These are phyloP conservation scores for Rotaria macrura DNA, from an alignment of 2,888 invertebrate species.

Conservation along the genomic window DNA sequence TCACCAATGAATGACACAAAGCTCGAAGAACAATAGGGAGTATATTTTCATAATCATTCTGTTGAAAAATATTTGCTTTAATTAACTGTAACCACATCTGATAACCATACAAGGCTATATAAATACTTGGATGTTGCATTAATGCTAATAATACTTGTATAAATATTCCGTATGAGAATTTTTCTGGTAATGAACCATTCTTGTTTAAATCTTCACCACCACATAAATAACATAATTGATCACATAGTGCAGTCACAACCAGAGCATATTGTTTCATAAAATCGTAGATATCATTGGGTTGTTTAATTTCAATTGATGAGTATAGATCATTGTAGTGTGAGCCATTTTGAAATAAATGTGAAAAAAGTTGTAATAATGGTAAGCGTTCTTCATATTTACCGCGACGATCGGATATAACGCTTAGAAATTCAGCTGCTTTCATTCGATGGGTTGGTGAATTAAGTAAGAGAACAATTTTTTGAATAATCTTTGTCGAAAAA, in stretches of 20 bases:
- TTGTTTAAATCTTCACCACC: neutral
- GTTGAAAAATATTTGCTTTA: neutral
- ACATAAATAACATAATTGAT: conserved; percentile 16
- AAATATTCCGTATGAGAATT: neutral
- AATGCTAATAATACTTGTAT: neutral
- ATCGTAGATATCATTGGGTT: neutral
- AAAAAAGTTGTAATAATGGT: conserved; percentile 25
- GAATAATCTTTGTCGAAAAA: conserved; percentile 11
- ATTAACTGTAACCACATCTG: conserved; percentile 16
- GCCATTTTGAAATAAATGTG: neutral
- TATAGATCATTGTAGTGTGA: neutral
- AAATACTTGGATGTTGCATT: conserved; percentile 19
- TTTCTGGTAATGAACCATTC: neutral
- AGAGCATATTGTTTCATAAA: conserved; percentile 10
- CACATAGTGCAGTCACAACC: neutral
- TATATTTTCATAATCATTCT: neutral
- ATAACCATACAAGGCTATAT: neutral
- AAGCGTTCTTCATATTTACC: conserved; percentile 27
- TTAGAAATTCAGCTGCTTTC: conserved; percentile 26
- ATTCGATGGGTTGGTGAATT: conserved; percentile 4
- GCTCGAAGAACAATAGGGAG: neutral
- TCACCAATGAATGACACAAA: conserved; percentile 14
- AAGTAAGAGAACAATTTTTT: conserved; percentile 20
- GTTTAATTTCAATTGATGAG: neutral
- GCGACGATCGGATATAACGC: conserved; percentile 24